phyloP scores from a whole-genome alignment of 2,113 vertebrate species.

The Egretta garzetta region DNA sequence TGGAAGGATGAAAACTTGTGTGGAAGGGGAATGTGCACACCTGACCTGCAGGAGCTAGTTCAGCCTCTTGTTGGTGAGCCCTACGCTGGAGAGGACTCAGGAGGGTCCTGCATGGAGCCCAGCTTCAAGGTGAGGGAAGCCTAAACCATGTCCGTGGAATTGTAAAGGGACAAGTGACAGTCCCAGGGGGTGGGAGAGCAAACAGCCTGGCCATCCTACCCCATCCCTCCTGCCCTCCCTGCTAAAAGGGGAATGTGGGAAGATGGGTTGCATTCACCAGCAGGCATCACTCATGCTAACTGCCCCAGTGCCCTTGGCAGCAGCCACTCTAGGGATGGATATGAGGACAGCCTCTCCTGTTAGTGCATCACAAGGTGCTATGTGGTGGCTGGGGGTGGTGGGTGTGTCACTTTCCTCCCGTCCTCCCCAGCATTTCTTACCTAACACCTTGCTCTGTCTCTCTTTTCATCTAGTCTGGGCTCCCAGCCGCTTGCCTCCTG shows the following conservation, averaged over 20 bases:
- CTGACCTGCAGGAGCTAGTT: neutral
- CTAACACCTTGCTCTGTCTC: neutral
- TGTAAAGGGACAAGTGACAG: neutral
- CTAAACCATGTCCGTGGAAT: neutral
- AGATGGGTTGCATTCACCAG: neutral
- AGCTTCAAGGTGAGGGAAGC: neutral
- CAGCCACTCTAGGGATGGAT: neutral
- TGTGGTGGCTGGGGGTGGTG: neutral
- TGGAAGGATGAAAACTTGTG: neutral
- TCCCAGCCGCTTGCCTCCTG: neutral
- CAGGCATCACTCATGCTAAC: neutral
- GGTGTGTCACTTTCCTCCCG: neutral
- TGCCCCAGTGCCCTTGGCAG: neutral
- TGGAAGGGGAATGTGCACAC: accelerated
- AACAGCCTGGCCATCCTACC: neutral
- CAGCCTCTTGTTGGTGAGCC: neutral
- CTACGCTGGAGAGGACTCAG: neutral
- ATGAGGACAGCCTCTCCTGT: neutral
- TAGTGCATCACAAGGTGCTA: neutral
- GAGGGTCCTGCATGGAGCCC: neutral
- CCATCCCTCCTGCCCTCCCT: neutral
- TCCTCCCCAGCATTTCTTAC: neutral
- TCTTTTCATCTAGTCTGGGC: neutral
- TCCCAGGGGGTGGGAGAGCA: neutral
- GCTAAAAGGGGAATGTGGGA: neutral